phyloP scores from a whole-genome alignment of 1,140 invertebrate genomes.

The Schlechtendalia chinensis region DNA sequence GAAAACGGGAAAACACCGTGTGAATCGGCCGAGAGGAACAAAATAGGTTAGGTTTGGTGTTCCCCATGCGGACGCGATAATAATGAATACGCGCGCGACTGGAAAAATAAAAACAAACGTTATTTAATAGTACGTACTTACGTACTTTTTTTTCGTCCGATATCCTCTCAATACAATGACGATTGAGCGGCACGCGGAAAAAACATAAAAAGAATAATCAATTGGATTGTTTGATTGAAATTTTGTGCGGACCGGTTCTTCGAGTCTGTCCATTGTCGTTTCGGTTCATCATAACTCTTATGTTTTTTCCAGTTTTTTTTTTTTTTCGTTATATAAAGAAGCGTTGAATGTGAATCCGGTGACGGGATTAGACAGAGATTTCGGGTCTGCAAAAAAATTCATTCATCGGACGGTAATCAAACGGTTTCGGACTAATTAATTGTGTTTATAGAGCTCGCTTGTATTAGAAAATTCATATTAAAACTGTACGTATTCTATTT shows the following conservation, averaged over 20 bases:
- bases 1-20: no score
- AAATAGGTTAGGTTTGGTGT: no score
- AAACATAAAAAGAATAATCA: neutral
- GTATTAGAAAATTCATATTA: no score
- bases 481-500: no score
- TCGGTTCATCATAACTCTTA: neutral
- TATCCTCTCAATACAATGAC: no score
- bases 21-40: no score
- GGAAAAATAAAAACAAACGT: no score
- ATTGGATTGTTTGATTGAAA: constrained; percentile 1
- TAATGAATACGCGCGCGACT: neutral
- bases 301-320: neutral
- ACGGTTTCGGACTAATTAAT: neutral
- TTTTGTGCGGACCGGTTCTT: constrained; percentile 11
- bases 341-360: neutral
- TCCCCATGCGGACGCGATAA: neutral
- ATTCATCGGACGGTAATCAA: neutral
- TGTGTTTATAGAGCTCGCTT: no score
- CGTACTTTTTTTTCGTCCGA: no score
- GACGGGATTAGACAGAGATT: neutral
- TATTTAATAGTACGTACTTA: no score
- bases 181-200: no score
- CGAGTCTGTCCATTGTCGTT: neutral
- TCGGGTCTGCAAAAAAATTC: neutral
- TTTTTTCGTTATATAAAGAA: neutral